phyloP scores from a whole-genome alignment of 2,113 vertebrate species.

The Triplophysa siluroides region DNA sequence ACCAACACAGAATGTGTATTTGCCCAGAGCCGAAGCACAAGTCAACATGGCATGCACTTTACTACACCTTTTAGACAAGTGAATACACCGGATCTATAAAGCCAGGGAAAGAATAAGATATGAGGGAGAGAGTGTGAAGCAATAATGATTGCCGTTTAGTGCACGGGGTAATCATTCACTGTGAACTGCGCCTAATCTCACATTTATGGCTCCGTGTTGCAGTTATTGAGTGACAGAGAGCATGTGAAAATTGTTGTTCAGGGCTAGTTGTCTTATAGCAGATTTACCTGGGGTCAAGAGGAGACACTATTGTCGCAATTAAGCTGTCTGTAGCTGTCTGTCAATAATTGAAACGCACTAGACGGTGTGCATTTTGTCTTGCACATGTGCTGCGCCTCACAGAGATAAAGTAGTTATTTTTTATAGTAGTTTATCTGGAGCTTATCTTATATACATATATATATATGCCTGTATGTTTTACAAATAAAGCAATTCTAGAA shows the following conservation, averaged over 20 bases:
- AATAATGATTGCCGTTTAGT: conserved; percentile 32
- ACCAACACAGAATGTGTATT: conserved; percentile 32
- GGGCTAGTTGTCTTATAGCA: conserved; percentile 29
- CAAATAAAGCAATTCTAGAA: too few relatives aligned
- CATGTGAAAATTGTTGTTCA: conserved; percentile 39
- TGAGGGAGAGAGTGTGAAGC: conserved; percentile 45
- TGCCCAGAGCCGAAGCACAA: neutral
- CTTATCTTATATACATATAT: too few relatives aligned
- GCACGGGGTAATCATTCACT: conserved; percentile 54
- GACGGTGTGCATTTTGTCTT: neutral
- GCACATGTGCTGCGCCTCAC: too few relatives aligned
- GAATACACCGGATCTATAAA: conserved; percentile 35
- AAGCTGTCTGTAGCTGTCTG: conserved; percentile 29
- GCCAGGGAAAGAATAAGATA: conserved; percentile 49
- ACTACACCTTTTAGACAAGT: neutral
- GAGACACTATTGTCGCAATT: conserved; percentile 15
- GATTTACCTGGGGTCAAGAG: conserved; percentile 45
- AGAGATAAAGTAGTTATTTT: too few relatives aligned
- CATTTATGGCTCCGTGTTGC: conserved; percentile 50
- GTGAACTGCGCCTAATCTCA: conserved; percentile 33
- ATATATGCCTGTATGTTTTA: too few relatives aligned
- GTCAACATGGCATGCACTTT: conserved; percentile 3
- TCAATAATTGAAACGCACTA: neutral
- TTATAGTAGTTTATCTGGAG: too few relatives aligned
- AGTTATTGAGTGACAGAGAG: conserved; percentile 58